phyloP scores from a whole-genome alignment of 2,113 vertebrate genomes.

The Acinonyx jubatus region DNA sequence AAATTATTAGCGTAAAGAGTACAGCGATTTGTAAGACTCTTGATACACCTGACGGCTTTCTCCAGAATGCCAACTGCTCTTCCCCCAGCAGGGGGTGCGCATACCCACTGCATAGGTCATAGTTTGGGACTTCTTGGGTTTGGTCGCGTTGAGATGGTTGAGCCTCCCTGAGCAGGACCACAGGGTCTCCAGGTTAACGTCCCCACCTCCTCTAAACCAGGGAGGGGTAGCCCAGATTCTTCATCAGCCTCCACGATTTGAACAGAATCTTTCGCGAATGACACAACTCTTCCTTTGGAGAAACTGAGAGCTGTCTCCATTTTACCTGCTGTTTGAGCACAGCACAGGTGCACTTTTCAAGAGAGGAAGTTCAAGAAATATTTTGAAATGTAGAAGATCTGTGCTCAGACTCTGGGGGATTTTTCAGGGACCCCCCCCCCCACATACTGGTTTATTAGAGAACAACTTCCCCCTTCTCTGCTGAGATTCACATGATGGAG shows the following conservation, averaged over 20 bases:
- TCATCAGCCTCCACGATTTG: background rate
- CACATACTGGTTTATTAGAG: background rate
- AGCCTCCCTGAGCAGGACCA: background rate
- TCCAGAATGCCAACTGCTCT: background rate
- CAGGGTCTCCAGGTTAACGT: background rate
- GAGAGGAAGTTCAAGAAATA: background rate
- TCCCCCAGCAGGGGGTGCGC: background rate
- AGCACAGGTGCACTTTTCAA: background rate
- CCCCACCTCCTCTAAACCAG: accelerated
- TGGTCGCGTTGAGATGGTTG: background rate
- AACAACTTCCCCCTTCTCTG: background rate
- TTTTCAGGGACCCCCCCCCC: background rate
- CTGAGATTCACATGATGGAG: background rate
- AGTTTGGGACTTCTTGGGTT: background rate
- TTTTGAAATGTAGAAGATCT: background rate
- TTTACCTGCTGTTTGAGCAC: background rate
- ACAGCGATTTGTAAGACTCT: background rate
- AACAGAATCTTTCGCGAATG: background rate
- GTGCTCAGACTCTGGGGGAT: background rate
- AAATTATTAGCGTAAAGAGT: background rate
- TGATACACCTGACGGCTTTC: background rate
- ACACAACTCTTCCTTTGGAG: background rate
- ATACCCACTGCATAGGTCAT: accelerated
- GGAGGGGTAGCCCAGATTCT: background rate
- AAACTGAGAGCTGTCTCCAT: background rate